Percentiles rank a stretch among this genome's conserved stretches.
These are phyloP conservation scores for Lysandra bellargus DNA, from an alignment of 2,888 invertebrate species.

Conservation along the genomic window DNA sequence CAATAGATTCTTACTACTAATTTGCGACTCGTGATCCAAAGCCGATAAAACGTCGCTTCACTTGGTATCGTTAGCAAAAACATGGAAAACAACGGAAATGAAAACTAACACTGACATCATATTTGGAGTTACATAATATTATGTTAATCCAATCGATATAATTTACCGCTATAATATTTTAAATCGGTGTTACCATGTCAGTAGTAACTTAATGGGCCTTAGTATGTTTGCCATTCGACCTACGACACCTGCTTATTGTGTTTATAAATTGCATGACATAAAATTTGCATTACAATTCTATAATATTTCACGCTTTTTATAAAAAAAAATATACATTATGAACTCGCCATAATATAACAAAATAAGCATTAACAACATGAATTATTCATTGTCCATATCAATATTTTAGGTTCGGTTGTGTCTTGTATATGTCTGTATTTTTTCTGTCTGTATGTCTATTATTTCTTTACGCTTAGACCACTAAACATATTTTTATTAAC, in stretches of 20 bases:
- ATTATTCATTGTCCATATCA: too few relatives aligned
- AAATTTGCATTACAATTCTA: not conserved
- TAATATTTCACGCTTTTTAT: not conserved
- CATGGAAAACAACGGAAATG: too few relatives aligned
- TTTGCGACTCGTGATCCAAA: conserved; percentile 17
- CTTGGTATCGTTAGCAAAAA: not conserved
- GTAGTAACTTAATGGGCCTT: not conserved
- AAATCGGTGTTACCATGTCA: not conserved
- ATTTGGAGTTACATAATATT: too few relatives aligned
- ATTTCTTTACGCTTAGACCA: too few relatives aligned
- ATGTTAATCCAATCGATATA: too few relatives aligned
- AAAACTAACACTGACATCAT: too few relatives aligned
- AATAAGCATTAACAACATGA: not conserved
- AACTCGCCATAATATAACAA: not conserved
- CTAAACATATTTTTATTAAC: not conserved
- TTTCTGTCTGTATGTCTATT: too few relatives aligned
- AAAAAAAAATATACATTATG: not conserved
- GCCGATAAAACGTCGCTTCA: conserved; percentile 15
- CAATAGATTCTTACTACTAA: conserved; percentile 3
- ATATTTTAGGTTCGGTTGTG: too few relatives aligned
- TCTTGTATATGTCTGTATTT: too few relatives aligned
- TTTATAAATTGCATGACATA: not conserved
- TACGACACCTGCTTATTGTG: not conserved
- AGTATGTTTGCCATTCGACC: not conserved
- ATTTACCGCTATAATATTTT: too few relatives aligned